A percentile compares a stretch with the other conserved stretches of the same genome.
Conservation (phyloP, 2,113 vertebrate species). For the Xenus cinereus region DNA sequence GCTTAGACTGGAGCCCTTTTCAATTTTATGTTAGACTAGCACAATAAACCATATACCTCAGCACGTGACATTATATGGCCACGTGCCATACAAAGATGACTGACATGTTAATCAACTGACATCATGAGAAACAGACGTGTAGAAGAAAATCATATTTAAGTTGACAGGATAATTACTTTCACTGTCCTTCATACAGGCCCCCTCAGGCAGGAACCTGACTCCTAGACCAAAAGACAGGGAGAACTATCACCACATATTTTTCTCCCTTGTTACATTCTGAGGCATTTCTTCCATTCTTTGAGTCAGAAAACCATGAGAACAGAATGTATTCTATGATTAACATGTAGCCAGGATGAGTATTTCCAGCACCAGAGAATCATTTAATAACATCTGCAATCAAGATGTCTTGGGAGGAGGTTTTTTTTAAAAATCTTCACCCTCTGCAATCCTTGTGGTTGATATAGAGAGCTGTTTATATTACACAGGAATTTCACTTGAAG, state of each 20-base stretch:
- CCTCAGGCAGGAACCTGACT: conserved; percentile 39
- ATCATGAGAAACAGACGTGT: neutral
- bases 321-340: conserved; percentile 27
- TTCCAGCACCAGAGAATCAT: conserved; percentile 19
- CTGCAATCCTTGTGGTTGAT: neutral
- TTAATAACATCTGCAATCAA: conserved; percentile 53
- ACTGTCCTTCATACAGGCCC: neutral
- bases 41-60: neutral
- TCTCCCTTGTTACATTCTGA: conserved; percentile 1
- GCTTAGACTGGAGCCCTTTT: neutral
- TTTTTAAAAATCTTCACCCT: neutral
- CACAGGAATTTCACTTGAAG: neutral
- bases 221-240: conserved; percentile 18
- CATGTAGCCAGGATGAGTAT: conserved; percentile 1
- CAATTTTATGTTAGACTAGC: neutral
- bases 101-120: conserved; percentile 36
- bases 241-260: neutral
- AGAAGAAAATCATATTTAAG: conserved; percentile 12
- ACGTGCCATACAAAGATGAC: conserved; percentile 1
- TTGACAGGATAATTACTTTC: conserved; percentile 49
- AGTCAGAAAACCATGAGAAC: conserved; percentile 11
- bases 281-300: conserved; percentile 38
- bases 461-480: neutral
- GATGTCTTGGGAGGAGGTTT: neutral
- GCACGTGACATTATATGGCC: conserved; percentile 12